Conservation (phyloP, 1,140 invertebrate species). For the Drosophila pseudoananassae region DNA sequence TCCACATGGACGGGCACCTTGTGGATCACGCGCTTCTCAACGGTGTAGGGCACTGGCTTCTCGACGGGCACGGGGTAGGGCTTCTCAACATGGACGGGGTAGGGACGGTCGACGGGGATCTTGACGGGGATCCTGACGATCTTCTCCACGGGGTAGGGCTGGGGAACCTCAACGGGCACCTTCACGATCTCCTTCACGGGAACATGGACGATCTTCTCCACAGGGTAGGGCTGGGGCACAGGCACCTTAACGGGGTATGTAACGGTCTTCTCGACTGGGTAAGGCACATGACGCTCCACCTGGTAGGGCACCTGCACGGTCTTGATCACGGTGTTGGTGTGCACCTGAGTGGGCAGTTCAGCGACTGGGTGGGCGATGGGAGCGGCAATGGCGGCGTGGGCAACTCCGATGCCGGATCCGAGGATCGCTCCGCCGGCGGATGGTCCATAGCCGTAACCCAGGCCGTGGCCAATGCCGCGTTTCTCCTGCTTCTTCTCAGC, state of each 20-base stretch:
- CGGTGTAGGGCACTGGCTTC: conserved; percentile 87
- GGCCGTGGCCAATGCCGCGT: conserved; percentile 87
- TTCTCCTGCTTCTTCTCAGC: conserved; percentile 90
- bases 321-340: conserved; percentile 81
- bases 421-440: conserved; percentile 59
- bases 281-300: conserved; percentile 87
- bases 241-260: conserved; percentile 87
- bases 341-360: conserved; percentile 78
- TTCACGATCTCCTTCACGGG: conserved; percentile 88
- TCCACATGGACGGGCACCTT: conserved; percentile 85
- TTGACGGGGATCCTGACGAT: conserved; percentile 85
- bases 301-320: conserved; percentile 88
- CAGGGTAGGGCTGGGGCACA: conserved; percentile 88
- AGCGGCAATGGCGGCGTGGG: conserved; percentile 20
- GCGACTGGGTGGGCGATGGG: conserved; percentile 35
- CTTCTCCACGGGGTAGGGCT: conserved; percentile 88
- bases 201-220: conserved; percentile 86
- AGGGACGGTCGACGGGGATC: conserved; percentile 86
- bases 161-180: conserved; percentile 87
- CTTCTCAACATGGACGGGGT: conserved; percentile 87
- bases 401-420: conserved; percentile 51
- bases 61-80: conserved; percentile 86
- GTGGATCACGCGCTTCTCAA: conserved; percentile 86
- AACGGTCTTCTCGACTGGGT: conserved; percentile 88
- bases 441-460: conserved; percentile 85